phyloP scores from a whole-genome alignment of 2,113 vertebrate species.

The Callocephalon fimbriatum region DNA sequence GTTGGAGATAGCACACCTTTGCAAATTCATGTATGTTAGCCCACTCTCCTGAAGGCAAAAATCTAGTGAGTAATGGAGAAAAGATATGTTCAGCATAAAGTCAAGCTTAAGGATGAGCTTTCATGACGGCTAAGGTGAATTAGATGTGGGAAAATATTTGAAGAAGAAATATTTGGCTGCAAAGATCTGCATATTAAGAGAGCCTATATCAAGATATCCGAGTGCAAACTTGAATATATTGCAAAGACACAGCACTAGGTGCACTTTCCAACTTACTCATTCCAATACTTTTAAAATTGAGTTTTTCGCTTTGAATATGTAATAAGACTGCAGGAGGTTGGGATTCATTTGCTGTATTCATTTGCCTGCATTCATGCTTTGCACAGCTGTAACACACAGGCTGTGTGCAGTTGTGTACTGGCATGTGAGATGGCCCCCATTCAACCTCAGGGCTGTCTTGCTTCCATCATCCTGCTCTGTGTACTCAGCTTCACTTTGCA shows the following conservation, averaged over 20 bases:
- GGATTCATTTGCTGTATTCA: background rate
- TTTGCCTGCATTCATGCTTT: background rate
- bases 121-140: background rate
- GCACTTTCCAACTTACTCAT: background rate
- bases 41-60: conserved; percentile 17
- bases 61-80: background rate
- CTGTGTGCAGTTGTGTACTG: background rate
- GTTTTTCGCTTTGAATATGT: background rate
- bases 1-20: background rate
- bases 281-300: background rate
- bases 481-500: background rate
- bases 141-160: background rate
- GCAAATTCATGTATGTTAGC: background rate
- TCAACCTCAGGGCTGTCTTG: background rate
- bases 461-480: background rate
- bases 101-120: background rate
- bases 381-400: background rate
- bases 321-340: background rate
- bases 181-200: background rate
- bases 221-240: background rate
- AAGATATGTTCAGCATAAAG: background rate
- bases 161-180: background rate
- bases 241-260: background rate
- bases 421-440: background rate
- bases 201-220: background rate